phyloP scores from a whole-genome alignment of 1,140 invertebrate genomes.

The Teleogryllus occipitalis region DNA sequence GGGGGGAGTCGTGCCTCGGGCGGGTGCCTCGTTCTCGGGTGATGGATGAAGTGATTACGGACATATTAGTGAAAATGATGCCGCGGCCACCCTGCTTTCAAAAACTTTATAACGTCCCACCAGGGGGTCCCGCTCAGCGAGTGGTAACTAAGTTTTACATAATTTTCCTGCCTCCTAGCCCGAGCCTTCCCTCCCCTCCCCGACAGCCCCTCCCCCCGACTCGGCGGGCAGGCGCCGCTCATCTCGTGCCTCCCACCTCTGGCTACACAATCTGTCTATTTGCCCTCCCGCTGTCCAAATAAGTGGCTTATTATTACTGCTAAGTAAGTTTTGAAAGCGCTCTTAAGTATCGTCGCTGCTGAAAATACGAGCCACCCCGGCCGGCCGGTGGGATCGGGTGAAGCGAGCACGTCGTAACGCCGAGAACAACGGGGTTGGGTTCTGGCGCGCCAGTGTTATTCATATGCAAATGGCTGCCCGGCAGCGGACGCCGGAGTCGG shows the following conservation, averaged over 20 bases:
- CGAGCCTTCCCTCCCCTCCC: neutral
- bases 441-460: neutral
- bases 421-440: neutral
- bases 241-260: neutral
- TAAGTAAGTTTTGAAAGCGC: neutral
- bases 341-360: neutral
- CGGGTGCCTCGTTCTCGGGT: neutral
- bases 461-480: neutral
- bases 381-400: neutral
- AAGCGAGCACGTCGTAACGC: neutral
- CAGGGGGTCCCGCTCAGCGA: neutral
- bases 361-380: neutral
- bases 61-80: neutral
- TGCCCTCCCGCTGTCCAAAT: neutral
- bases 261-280: neutral
- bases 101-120: neutral
- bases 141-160: conserved; percentile 5
- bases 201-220: neutral
- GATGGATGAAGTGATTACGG: conserved; percentile 1
- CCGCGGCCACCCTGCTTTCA: neutral
- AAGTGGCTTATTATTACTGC: neutral
- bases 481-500: neutral
- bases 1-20: neutral
- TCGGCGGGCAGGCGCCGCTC: no score
- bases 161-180: neutral